Base-by-base conservation (phyloP, 2,113 vertebrate species). In the Nothobranchius furzeri region DNA sequence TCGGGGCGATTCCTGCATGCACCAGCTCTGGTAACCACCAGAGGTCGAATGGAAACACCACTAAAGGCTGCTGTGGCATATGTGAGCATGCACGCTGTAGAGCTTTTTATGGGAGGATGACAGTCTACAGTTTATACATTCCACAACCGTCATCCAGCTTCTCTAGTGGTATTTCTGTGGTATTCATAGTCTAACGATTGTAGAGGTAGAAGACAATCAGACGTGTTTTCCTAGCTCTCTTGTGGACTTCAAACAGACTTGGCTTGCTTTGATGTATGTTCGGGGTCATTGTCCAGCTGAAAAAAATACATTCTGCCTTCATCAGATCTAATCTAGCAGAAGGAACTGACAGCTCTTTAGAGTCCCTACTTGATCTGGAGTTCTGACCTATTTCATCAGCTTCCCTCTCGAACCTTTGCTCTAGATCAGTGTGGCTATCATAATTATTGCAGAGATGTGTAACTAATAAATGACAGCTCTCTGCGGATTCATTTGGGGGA, bases 381-480 rank as follows among this genome's bases (percentile, higher is more conserved):
- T 47, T 13, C 17, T 57, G 12, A 49, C 55, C 45, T 50, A 70
- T 56, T 68, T 65, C 35, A 37, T 36, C 54, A 11, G 70, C 51
- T 79, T 70, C 54, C 36, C 20, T 48, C 42, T 71, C 30, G 42
- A n/a, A 24, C 52, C 62, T 59, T 65, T n/a, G 13, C 53, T 50
- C 37, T 70, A 60, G 73, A 80, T 80, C 71, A 74, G 56, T 13
- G 48, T 53, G 74, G 70, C 83, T 73, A 70, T 88, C 71, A 68
- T 71, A 78, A 82, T 85, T 85, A 85, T 82, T 55, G 11, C 25
- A 24, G 68, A 64, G 68, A 76, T 80, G 79, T 70, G 67, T 79
- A 75, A 83, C 81, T 70, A 79, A 70, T 77, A 78, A 68, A 68
- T 54, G 60, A 74, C 64, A 47, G 45, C 59, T 78, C 79, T 81